Evolutionary conservation across 2,797 vertebrate genomes (phyloP), one percentile per base, ranked within the genome.

Genomic region (Cephalopachus bancanus): DNA sequence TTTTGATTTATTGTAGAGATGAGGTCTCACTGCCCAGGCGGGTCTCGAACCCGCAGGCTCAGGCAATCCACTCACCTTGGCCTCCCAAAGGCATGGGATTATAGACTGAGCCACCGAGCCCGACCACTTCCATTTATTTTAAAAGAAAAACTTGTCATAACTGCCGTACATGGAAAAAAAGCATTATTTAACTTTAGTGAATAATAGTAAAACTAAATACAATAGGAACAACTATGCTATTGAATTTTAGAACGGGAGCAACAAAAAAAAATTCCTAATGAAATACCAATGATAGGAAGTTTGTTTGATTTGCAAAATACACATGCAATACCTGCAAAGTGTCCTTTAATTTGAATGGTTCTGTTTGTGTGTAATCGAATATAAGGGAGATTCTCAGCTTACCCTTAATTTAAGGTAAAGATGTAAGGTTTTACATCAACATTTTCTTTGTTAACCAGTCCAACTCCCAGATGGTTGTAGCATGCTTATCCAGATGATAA

Each of bases 251-350:
- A 93, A 74, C 49, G 26, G 22, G 80, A 86, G 33, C 20, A 62
- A 17, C 15, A 69, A 20, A 67, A 22, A 60, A 80, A 64, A 65
- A 44, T 2, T 5, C 51, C 6, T 26, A 71, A 15, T 90, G 88
- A 76, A 89, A 53, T 78, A 59, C 14, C 81, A 86, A 65, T 75
- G 2, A 20, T 84, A 44, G 10, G 64, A n/a, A 92, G 37, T 65
- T n/a, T 74, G 17, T 91, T 80, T 71, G 28, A 60, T 89, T 94
- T 96, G 17, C 16, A 86, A 91, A 92, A 62, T 90, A 83, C 65
- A 10, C n/a, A 37, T 91, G 6, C 2, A 67, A 20, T 92, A 72
- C 7, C 19, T 83, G 33, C 14, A 72, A 60, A 65, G 53, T 9
- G 24, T n/a, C 59, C 20, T 76, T 92, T 75, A 84, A 7, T 93